Evolutionary conservation across 1,140 invertebrate species (phyloP).

Genomic region (Zophobas morio): DNA sequence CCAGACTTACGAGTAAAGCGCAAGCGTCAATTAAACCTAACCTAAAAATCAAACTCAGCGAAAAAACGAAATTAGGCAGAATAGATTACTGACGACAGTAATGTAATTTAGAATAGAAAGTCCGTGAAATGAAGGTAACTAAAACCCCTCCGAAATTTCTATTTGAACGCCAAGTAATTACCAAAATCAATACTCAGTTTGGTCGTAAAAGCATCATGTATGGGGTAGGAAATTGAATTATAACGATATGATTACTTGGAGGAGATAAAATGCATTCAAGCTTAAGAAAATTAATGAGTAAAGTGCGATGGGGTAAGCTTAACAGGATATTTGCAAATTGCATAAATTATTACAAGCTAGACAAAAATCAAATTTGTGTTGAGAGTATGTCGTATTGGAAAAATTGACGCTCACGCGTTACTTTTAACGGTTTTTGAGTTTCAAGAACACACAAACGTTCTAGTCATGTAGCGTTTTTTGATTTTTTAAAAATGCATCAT

Average conservation of each 20-base stretch:
- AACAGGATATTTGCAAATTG: not conserved
- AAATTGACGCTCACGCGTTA: no score
- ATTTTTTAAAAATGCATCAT: no score
- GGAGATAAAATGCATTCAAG: slow-evolving; percentile 11
- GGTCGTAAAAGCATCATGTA: slow-evolving; percentile 6
- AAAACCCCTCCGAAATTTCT: not conserved
- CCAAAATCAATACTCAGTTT: slow-evolving; percentile 22
- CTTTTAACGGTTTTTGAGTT: no score
- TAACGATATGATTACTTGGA: slow-evolving; percentile 6
- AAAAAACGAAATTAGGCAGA: no score
- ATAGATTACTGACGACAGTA: no score
- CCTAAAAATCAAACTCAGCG: no score
- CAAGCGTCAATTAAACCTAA: no score
- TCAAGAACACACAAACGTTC: no score
- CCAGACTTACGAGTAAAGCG: no score
- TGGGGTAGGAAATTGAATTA: slow-evolving; percentile 12
- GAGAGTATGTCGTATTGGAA: no score
- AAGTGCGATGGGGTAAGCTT: not conserved
- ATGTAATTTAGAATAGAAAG: not conserved
- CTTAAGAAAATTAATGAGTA: slow-evolving; percentile 25
- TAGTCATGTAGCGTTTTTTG: no score
- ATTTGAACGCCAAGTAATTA: not conserved
- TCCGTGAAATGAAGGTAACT: not conserved
- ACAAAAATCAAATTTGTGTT: no score
- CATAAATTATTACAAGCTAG: not conserved